phyloP scores from a whole-genome alignment of 2,888 invertebrate genomes.

The Harpalus rubripes region DNA sequence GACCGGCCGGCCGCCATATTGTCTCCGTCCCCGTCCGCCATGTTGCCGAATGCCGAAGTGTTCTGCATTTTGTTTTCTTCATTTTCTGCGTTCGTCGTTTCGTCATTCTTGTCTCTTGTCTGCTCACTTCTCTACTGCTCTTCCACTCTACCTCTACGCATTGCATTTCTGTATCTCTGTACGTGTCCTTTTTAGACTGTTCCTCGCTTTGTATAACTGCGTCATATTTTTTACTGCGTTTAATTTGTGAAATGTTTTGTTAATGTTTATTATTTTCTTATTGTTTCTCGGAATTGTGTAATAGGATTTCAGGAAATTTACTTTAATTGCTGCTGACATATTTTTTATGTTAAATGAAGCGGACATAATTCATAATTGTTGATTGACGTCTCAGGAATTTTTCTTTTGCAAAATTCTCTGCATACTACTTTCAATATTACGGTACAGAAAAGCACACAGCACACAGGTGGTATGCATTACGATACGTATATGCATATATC shows the following conservation, averaged over 20 bases:
- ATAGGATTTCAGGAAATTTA: slow-evolving; percentile 31
- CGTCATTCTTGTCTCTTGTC: neutral
- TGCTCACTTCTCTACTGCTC: neutral
- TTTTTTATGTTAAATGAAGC: slow-evolving; percentile 3
- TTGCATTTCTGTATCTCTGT: neutral
- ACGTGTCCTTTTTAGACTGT: slow-evolving; percentile 18
- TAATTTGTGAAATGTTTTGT: slow-evolving; percentile 42
- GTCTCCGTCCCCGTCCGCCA: slow-evolving; percentile 27
- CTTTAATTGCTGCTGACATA: slow-evolving; percentile 36
- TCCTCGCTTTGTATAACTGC: neutral
- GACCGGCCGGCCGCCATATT: slow-evolving; percentile 59
- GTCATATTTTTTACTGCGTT: neutral
- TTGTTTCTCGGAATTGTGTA: slow-evolving; percentile 45
- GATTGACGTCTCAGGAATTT: neutral
- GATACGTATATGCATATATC: too few species aligned
- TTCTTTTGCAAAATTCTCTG: neutral
- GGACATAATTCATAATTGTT: slow-evolving; percentile 3
- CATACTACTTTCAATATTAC: neutral
- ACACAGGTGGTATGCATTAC: too few species aligned
- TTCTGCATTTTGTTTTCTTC: slow-evolving; percentile 50
- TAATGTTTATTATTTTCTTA: slow-evolving; percentile 54
- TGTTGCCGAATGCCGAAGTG: slow-evolving; percentile 48
- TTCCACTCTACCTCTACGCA: neutral
- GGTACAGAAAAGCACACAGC: neutral
- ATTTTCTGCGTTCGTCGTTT: slow-evolving; percentile 18